Evolutionary conservation across 2,888 invertebrate genomes (phyloP), one percentile per base, ranked within the genome.

Genomic region (Leptopilina myrica): DNA sequence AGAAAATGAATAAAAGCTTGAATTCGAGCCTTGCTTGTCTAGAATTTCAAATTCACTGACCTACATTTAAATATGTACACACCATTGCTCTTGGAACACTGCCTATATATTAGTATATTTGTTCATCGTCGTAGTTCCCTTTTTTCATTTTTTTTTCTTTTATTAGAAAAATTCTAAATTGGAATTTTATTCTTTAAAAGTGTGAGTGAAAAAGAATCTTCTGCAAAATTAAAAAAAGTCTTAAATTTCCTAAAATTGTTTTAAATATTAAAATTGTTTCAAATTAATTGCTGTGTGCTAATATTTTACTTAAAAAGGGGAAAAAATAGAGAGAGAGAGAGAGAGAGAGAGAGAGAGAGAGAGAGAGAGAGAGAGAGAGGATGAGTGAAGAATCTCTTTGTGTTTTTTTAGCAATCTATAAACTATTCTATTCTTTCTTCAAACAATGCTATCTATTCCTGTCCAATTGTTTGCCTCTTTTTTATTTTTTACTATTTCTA

Each of bases 401-500:
- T 49, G 15, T 8, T 15, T 46, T 67, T 43, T 43, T 46, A 66
- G 66, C n/a, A 15, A 67, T 67, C 46, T 67, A 67, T 67, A 46
- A 49, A 62, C 62, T 62, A 62, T 62, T 20, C 66, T 15, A 15
- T 67, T 67, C 66, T 67, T 43, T 43, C 43, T 67, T 46, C 66
- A 43, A 67, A 67, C 66, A 67, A 20, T 46, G 66, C 66, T 46
- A 67, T 20, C 66, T n/a, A 67, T 67, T 62, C 8, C 62, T 62
- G 62, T 62, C 77, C 77, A 75, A 62, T 79, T 77, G 76, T 79
- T n/a, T 14, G 65, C 46, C 59, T 76, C 62, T 33, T 43, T 62
- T 66, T 69, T 59, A 77, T 43, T 62, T 14, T 66, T 69, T 59
- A 77, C 33, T 20, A 46, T 59, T 53, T 26, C 53, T 66, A 65